Conservation (phyloP, 2,113 vertebrate genomes). For the Cairina moschata region DNA sequence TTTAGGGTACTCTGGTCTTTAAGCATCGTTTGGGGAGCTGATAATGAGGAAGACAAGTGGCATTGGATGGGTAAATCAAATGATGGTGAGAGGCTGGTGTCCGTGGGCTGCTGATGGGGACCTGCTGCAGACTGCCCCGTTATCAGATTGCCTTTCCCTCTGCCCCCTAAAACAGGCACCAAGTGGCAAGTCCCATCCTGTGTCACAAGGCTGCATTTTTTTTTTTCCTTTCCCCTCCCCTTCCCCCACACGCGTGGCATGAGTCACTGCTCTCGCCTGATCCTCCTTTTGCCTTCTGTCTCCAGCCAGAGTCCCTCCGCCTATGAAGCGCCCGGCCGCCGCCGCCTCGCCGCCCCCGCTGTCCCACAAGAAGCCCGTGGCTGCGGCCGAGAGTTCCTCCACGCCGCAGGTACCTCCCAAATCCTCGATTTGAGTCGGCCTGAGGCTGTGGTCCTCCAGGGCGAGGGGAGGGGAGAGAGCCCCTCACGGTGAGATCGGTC, state of each 20-base stretch:
- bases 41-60: not conserved
- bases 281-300: slow-evolving; percentile 33
- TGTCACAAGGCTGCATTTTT: slow-evolving; percentile 21
- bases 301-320: slow-evolving; percentile 78
- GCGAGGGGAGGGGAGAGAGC: not conserved
- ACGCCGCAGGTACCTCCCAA: slow-evolving; percentile 40
- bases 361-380: slow-evolving; percentile 67
- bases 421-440: not conserved
- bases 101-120: not conserved
- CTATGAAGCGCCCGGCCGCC: slow-evolving; percentile 79
- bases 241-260: slow-evolving; percentile 1
- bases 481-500: not conserved
- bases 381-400: not conserved
- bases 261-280: slow-evolving; percentile 12
- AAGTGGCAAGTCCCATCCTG: not conserved
- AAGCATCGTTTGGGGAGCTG: not conserved
- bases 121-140: not conserved
- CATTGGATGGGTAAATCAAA: slow-evolving; percentile 20
- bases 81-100: not conserved
- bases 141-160: not conserved
- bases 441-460: rapidly evolving
- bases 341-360: slow-evolving; percentile 66
- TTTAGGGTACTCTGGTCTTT: not conserved
- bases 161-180: not conserved
- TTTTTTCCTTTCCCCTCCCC: not conserved